A percentile compares a stretch with the other conserved stretches of the same genome.
These are phyloP conservation scores for Lottia scabra DNA, from an alignment of 2,888 invertebrate species.

Conservation along the genomic window DNA sequence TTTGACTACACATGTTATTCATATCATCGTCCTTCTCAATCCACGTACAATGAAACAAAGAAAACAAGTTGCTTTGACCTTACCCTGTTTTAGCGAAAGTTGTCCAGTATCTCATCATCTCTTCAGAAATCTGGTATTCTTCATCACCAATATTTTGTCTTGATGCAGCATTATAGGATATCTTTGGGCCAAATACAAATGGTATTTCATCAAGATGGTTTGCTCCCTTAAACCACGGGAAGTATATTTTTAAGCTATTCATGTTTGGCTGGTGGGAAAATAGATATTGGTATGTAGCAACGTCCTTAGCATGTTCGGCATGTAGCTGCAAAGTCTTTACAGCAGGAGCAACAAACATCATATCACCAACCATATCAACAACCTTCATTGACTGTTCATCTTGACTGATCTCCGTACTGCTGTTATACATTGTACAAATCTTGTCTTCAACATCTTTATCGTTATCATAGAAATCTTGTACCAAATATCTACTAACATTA, in stretches of 20 bases:
- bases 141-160: conserved; percentile 79
- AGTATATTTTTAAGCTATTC: neutral
- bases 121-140: conserved; percentile 84
- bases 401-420: neutral
- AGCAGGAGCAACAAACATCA: conserved; percentile 30
- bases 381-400: conserved; percentile 18
- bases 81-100: conserved; percentile 95
- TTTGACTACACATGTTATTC: too few species aligned
- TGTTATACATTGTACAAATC: conserved; percentile 7
- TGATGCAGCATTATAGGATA: conserved; percentile 23
- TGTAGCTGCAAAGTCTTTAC: conserved; percentile 15
- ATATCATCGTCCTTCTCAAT: too few species aligned
- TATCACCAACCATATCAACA: conserved; percentile 27
- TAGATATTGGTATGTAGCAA: conserved; percentile 20
- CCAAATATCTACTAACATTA: conserved; percentile 19
- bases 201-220: conserved; percentile 23
- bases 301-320: neutral
- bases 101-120: conserved; percentile 93
- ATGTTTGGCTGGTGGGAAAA: conserved; percentile 19
- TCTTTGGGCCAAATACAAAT: conserved; percentile 67
- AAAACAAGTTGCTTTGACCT: conserved; percentile 63
- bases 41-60: too few species aligned
- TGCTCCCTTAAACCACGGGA: conserved; percentile 25
- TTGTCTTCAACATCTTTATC: neutral
- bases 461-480: conserved; percentile 21